These are phyloP conservation scores for Neodiprion pinetum DNA, from an alignment of 1,140 invertebrate genomes.

Conservation along the genomic window DNA sequence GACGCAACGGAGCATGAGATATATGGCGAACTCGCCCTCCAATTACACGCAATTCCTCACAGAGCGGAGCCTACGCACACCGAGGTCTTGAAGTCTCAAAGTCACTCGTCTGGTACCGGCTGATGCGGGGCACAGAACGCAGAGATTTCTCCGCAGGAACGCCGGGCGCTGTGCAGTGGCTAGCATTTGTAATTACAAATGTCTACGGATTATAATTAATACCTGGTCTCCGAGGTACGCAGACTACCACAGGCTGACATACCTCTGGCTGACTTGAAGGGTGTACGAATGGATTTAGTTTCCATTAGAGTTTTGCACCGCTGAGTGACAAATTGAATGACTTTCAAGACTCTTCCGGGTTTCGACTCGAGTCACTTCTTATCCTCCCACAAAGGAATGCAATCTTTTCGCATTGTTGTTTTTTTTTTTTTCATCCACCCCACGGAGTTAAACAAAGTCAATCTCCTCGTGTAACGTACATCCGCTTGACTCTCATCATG, in stretches of 20 bases:
- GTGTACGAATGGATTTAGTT: background rate
- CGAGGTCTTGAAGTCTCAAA: slow-evolving; percentile 6
- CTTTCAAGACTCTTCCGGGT: background rate
- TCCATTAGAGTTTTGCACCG: background rate
- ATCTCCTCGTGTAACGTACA: background rate
- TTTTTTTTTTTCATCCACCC: background rate
- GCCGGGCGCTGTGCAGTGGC: background rate
- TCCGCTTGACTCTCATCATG: background rate
- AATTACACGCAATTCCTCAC: slow-evolving; percentile 17
- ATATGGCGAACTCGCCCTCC: slow-evolving; percentile 11
- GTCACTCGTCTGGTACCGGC: background rate
- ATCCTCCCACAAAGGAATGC: background rate
- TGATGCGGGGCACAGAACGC: background rate
- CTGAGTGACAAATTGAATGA: background rate
- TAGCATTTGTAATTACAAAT: slow-evolving; percentile 8
- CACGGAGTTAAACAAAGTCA: background rate
- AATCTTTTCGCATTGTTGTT: background rate
- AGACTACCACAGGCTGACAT: background rate
- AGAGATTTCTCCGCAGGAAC: background rate
- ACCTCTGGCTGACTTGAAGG: background rate
- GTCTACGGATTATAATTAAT: slow-evolving; percentile 7
- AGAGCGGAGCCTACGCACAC: slow-evolving; percentile 3
- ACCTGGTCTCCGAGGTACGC: background rate
- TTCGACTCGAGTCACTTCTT: background rate
- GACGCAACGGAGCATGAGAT: slow-evolving; percentile 8